Evolutionary conservation across 2,797 vertebrate genomes (phyloP).

Genomic region (Pyrocephalus nanus): DNA sequence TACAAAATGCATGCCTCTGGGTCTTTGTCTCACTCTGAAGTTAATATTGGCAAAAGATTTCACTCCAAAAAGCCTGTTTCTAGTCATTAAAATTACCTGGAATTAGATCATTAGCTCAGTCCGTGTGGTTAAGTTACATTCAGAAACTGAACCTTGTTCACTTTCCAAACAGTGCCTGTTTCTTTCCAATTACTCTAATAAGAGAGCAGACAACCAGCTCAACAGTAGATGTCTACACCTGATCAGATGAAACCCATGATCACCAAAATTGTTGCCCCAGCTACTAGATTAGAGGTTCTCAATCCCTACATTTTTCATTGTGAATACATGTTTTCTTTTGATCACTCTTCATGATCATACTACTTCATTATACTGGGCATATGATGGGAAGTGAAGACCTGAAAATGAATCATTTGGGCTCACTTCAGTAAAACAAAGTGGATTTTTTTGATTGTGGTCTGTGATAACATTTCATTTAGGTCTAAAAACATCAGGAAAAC

Average conservation of each 20-base stretch:
- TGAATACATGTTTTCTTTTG: conserved; percentile 1
- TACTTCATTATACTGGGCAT: neutral
- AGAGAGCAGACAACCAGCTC: neutral
- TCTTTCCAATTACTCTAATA: neutral
- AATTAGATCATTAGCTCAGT: neutral
- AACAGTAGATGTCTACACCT: conserved; percentile 7
- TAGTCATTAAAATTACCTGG: conserved; percentile 14
- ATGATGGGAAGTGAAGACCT: neutral
- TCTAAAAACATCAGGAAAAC: neutral
- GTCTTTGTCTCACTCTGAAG: neutral
- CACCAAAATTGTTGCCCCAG: neutral
- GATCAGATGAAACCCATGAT: neutral
- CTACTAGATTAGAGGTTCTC: neutral
- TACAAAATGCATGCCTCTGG: neutral
- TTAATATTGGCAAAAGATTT: neutral
- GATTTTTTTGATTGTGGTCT: neutral
- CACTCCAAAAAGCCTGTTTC: neutral
- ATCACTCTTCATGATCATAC: neutral
- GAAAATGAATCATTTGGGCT: conserved; percentile 29
- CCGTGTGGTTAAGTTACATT: neutral
- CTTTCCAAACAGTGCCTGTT: neutral
- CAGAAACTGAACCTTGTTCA: neutral
- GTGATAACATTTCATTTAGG: neutral
- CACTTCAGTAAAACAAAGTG: neutral
- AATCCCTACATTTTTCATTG: neutral